Base-by-base conservation (phyloP, 2,888 invertebrate genomes). In the Apodemia duryi region DNA sequence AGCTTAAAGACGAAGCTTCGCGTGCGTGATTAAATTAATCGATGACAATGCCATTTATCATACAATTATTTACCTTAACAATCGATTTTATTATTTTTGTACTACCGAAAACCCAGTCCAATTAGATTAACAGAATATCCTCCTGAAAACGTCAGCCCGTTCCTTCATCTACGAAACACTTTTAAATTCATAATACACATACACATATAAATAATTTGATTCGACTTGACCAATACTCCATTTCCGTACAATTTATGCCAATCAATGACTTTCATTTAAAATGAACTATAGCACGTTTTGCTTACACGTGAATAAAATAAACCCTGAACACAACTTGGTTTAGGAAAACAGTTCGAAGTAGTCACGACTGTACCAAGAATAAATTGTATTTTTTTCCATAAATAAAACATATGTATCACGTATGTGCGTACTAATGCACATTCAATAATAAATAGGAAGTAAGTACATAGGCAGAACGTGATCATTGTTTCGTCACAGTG, bases 331-430 rank as follows among this genome's bases (percentile, higher is more conserved):
- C 29, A 29, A 29, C 49, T 51, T 21, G 49, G 21, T 7, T 51
- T 13, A 2, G 11, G 29, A 10, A 29, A 54, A 29, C 29, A 54
- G 28, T n/a, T 28, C 52, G 28, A 52, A 29, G 28, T 29, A 54
- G n/a, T 29, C 29, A 54, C 29, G 54, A n/a, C 11, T 32, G 57
- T 57, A 11, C 9, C 9, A 60, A 51, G 49, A 60, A 60, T 32
- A 35, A 35, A 6, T 60, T 6, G 57, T 35, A 60, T 32, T 60
- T 51, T 43, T 51, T 51, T 49, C n/a, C 49, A 51, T 51, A 51
- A 51, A 51, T 51, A 51, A 63, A 63, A 35, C 7, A 21, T 49
- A 35, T 57, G 41, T 43, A 29, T 63, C 65, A 65, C 65, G 65
- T 65, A 52, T 51, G 38, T 28, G n/a, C 29, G 61, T 38, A 57